A percentile compares a stretch with the other conserved stretches of the same genome.
These are phyloP conservation scores for Saxicola maurus DNA, from an alignment of 2,797 vertebrate species.

Conservation along the genomic window DNA sequence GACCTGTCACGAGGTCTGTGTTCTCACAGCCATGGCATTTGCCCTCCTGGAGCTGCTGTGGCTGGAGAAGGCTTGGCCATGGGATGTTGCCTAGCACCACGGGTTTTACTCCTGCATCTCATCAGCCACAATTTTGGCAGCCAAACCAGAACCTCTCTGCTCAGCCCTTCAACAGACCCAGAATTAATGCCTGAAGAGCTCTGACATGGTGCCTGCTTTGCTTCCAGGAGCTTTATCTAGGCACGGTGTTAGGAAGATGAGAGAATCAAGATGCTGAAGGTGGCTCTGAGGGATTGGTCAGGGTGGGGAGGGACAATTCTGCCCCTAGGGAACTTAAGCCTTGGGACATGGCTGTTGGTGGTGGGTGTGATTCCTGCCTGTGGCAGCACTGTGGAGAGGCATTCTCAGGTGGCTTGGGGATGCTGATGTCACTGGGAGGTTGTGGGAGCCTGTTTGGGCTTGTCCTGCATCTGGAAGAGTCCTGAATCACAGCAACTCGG, in stretches of 20 bases:
- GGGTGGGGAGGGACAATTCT: neutral
- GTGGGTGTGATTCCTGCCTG: neutral
- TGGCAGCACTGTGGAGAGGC: neutral
- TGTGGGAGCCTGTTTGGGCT: neutral
- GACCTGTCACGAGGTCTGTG: neutral
- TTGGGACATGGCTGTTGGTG: neutral
- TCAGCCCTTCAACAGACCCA: neutral
- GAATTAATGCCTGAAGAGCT: neutral
- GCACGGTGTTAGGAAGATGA: fast-evolving
- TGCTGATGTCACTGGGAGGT: neutral
- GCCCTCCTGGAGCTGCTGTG: neutral
- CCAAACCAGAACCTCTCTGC: neutral
- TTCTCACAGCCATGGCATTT: conserved; percentile 1
- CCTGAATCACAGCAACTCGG: fast-evolving
- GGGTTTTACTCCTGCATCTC: neutral
- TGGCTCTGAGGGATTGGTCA: neutral
- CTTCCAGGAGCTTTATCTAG: neutral
- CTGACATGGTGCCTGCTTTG: neutral
- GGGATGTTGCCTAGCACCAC: neutral
- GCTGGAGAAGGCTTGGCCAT: neutral
- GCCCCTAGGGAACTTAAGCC: neutral
- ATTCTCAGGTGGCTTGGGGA: neutral
- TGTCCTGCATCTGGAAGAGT: neutral
- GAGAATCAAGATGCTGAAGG: neutral
- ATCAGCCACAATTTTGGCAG: neutral